A percentile compares a stretch with the other conserved stretches of the same genome.
Evolutionary conservation across 2,797 vertebrate genomes (phyloP).

Genomic region (Eulemur mongoz): DNA sequence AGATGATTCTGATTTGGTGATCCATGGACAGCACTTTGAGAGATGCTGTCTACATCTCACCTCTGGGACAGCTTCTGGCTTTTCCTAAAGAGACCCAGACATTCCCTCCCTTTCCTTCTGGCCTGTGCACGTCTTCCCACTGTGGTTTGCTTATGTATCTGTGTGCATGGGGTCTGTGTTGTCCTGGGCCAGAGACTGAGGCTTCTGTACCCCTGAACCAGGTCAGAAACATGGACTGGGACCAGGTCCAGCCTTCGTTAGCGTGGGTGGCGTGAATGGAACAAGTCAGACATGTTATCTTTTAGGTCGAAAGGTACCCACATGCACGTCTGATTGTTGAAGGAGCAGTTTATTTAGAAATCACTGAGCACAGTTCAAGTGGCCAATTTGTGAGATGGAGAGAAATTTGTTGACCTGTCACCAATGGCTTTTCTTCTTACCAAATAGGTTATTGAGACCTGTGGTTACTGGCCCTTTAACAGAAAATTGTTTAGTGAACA

Average conservation of each 20-base stretch:
- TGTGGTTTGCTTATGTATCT: background rate
- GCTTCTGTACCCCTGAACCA: background rate
- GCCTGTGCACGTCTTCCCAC: background rate
- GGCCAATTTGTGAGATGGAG: slow-evolving; percentile 60
- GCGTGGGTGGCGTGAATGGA: background rate
- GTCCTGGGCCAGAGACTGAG: background rate
- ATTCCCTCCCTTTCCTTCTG: background rate
- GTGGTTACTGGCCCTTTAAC: slow-evolving; percentile 48
- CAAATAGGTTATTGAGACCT: slow-evolving; percentile 41
- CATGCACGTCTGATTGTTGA: slow-evolving; percentile 9
- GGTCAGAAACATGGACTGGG: background rate
- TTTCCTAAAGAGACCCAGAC: background rate
- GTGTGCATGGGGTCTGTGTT: background rate
- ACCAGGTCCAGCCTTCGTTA: background rate
- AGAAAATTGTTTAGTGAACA: slow-evolving; percentile 66
- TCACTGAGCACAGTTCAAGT: slow-evolving; percentile 40
- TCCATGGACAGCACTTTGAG: background rate
- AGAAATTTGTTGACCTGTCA: slow-evolving; percentile 71
- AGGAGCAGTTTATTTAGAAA: slow-evolving; percentile 66
- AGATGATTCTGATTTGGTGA: background rate
- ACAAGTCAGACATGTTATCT: slow-evolving; percentile 38
- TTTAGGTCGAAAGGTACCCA: slow-evolving; percentile 33
- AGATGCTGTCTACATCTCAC: background rate
- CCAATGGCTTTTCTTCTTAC: slow-evolving; percentile 56
- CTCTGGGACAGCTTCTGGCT: background rate